Evolutionary conservation across 2,113 vertebrate species (phyloP), one percentile per base, ranked within the genome.

Genomic region (Ailuropoda melanoleuca): DNA sequence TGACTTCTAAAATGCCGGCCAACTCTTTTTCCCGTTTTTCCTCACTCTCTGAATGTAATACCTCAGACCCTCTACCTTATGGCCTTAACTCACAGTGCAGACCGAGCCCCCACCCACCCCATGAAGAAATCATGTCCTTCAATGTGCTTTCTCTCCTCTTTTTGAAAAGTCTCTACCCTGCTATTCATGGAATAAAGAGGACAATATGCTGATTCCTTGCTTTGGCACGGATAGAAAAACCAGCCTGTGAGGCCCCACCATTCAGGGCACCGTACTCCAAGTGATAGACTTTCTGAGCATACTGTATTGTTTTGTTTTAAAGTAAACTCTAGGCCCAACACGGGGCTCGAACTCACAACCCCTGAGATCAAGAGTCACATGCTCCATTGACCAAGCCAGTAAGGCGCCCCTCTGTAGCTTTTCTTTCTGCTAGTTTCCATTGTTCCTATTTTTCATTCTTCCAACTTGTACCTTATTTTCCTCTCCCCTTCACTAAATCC

Each of bases 181-280:
- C 53, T 34, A 4, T 70, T 29, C 21, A 50, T 62, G 46, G 23
- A 66, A 56, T 6, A 3, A 29, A 43, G 10, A 56, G 37, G 46
- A 39, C 31, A 48, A 18, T 48, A 24, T 0, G 4, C 29, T 2
- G 26, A 81, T 6, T 24, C 6, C 70, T 48, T 56, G 50, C 43
- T 56, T 62, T 88, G 34, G 68, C 10, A 4, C 2, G 17, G 56
- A 9, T 56, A 14, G 43, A 34, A 75, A 95, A 75, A 75, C 8
- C 56, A 43, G 3, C n/a, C n/a, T 0, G 19, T 10, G 7, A 31
- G 4, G 4, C 43, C 29, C 55, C 15, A 2, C 7, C 12, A 64
- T 1, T 14, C 34, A 4, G 4, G 39, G 26, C 43, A 26, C 43
- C 29, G 4, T 11, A 9, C 37, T 5, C 89, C 46, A 21, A 0